These are phyloP conservation scores for Ctenochaetus hawaiiensis DNA, from an alignment of 2,797 vertebrate genomes.

Conservation along the genomic window DNA sequence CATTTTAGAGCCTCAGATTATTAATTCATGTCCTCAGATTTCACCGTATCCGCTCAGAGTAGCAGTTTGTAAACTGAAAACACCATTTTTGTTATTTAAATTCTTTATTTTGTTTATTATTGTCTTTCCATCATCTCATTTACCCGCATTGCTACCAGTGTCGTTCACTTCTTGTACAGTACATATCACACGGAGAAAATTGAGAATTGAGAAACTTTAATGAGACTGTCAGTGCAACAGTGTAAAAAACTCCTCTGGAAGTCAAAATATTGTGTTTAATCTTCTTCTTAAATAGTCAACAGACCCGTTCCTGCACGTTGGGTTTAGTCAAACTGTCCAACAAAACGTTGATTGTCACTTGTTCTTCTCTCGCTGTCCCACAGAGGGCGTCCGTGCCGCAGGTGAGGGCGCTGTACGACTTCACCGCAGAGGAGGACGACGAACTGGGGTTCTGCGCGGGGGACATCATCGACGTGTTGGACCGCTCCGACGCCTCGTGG, in stretches of 20 bases:
- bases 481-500: conserved; percentile 90
- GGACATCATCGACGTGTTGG: conserved; percentile 93
- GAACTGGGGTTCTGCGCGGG: conserved; percentile 90
- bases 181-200: too few relatives aligned
- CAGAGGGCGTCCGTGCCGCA: conserved; percentile 73
- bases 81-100: not conserved
- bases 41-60: not conserved
- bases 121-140: not conserved
- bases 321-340: too few relatives aligned
- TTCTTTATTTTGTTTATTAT: not conserved
- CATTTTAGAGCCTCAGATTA: not conserved
- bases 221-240: too few relatives aligned
- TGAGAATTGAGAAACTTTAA: too few relatives aligned
- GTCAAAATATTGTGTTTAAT: too few relatives aligned
- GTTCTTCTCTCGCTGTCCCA: conserved; percentile 1
- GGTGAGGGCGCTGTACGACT: conserved; percentile 92
- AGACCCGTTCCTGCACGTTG: too few relatives aligned
- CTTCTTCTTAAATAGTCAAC: too few relatives aligned
- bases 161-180: not conserved
- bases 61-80: not conserved
- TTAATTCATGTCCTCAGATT: not conserved
- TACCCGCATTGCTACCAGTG: not conserved
- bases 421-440: conserved; percentile 89
- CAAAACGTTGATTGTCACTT: too few relatives aligned
- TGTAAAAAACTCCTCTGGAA: too few relatives aligned